These are phyloP conservation scores for Tachina lurida DNA, from an alignment of 2,888 invertebrate species.

Conservation along the genomic window DNA sequence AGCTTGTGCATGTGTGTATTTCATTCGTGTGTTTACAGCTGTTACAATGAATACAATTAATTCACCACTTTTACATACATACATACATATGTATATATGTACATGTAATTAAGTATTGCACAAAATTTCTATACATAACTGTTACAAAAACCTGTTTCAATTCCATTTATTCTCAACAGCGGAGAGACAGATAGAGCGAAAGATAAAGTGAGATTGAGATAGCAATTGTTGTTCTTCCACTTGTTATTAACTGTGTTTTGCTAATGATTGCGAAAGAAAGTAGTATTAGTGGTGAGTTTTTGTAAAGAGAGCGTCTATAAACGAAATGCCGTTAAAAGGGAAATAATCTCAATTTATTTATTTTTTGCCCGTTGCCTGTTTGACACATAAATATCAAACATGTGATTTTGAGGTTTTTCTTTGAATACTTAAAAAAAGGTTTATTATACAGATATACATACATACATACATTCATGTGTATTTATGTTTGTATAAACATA, in stretches of 20 bases:
- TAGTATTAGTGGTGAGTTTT: conserved; percentile 1
- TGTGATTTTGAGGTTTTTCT: conserved; percentile 58
- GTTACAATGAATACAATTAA: conserved; percentile 21
- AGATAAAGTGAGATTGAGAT: background rate
- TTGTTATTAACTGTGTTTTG: background rate
- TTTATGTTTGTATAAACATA: too few species aligned
- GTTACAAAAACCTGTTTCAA: conserved; percentile 11
- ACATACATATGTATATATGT: too few species aligned
- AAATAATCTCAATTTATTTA: conserved; percentile 1
- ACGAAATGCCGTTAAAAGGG: background rate
- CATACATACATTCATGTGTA: too few species aligned
- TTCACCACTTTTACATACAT: conserved; percentile 39
- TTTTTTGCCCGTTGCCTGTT: conserved; percentile 14
- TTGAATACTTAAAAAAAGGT: background rate
- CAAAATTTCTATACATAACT: background rate
- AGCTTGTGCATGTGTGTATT: background rate
- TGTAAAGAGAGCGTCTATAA: background rate
- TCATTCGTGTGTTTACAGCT: conserved; percentile 33
- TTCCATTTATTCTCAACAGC: background rate
- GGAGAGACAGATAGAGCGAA: background rate
- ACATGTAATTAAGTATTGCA: background rate
- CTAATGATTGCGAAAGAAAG: background rate
- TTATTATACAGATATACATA: too few species aligned
- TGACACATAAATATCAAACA: conserved; percentile 66
- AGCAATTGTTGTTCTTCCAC: background rate